A percentile compares a stretch with the other conserved stretches of the same genome.
Conservation (phyloP, 2,797 vertebrate genomes). For the Pseudochromis fuscus region DNA sequence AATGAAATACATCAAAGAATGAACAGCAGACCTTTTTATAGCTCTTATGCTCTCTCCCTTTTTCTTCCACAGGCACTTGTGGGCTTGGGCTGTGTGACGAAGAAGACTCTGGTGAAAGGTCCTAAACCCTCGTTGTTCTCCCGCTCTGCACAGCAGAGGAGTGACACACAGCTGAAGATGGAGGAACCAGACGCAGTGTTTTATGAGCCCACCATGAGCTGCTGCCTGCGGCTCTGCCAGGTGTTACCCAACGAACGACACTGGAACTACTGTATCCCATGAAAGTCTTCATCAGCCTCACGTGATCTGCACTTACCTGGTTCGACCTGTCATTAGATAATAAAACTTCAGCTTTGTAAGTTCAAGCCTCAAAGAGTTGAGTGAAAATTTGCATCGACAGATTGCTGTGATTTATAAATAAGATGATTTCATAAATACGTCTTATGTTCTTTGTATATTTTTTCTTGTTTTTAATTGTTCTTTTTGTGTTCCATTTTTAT, state of each 20-base stretch:
- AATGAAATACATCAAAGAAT: background rate
- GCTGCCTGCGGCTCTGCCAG: constrained; percentile 87
- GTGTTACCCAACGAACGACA: constrained; percentile 90
- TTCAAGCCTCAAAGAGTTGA: background rate
- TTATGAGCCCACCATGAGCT: constrained; percentile 93
- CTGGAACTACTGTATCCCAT: constrained; percentile 90
- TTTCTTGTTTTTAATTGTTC: background rate
- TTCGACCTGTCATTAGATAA: background rate
- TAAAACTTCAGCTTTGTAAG: background rate
- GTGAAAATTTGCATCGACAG: background rate
- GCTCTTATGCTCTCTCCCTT: background rate
- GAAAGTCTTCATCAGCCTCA: background rate
- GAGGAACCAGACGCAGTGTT: constrained; percentile 72
- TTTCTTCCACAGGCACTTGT: constrained; percentile 85
- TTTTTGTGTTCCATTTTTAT: background rate
- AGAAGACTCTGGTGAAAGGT: constrained; percentile 76
- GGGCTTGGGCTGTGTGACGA: constrained; percentile 88
- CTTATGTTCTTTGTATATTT: background rate
- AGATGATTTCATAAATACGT: background rate
- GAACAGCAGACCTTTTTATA: no score
- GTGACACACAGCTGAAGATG: accelerated
- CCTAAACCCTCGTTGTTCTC: constrained; percentile 85
- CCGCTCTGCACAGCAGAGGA: constrained; percentile 6
- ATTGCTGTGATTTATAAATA: background rate
- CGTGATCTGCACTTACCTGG: background rate